A percentile compares a stretch with the other conserved stretches of the same genome.
Conservation (phyloP, 2,888 invertebrate genomes). For the Pinctada fucata region DNA sequence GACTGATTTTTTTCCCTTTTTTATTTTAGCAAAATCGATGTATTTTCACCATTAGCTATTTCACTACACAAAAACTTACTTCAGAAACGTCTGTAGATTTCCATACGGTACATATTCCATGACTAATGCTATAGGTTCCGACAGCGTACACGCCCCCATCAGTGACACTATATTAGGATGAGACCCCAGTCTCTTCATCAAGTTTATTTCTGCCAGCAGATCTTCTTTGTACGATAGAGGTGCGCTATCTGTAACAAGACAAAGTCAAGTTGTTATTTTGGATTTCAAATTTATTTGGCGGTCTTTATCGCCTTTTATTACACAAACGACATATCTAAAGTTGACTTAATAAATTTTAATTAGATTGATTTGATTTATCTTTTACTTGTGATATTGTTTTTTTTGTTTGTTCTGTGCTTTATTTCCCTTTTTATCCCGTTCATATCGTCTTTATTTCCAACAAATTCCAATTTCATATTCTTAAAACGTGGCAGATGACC, state of each 20-base stretch:
- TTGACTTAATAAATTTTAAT: no score
- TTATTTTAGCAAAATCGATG: no score
- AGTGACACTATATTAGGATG: slow-evolving; percentile 87
- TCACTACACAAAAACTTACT: slow-evolving; percentile 54
- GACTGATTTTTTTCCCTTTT: no score
- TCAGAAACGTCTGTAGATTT: slow-evolving; percentile 80
- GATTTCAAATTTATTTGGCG: neutral
- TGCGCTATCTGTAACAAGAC: slow-evolving; percentile 72
- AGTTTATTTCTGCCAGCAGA: slow-evolving; percentile 86
- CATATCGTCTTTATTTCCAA: no score
- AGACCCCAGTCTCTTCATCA: slow-evolving; percentile 86
- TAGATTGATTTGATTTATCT: no score
- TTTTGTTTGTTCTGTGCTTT: no score
- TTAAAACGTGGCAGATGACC: no score
- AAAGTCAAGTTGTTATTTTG: neutral
- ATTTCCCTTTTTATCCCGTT: no score
- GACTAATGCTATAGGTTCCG: slow-evolving; percentile 85
- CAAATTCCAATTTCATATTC: no score
- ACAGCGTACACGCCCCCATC: slow-evolving; percentile 85
- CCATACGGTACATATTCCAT: slow-evolving; percentile 89
- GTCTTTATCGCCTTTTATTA: neutral
- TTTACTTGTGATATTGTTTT: no score
- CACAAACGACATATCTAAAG: no score
- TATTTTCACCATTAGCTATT: no score
- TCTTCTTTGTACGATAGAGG: slow-evolving; percentile 80